Evolutionary conservation across 2,113 vertebrate species (phyloP).

Genomic region (Gymnocephalus cernua): DNA sequence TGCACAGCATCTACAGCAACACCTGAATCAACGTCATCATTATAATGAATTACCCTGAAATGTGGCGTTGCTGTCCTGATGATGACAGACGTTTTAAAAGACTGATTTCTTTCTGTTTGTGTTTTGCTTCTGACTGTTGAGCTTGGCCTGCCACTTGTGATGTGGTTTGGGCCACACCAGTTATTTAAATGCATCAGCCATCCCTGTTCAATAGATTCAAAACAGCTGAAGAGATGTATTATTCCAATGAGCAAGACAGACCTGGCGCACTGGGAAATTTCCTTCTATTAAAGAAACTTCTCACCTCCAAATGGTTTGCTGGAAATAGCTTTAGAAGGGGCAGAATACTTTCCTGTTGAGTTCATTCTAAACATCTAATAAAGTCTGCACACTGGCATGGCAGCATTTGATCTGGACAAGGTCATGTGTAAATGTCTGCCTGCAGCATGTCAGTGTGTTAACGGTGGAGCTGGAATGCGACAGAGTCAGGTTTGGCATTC

Average conservation of each 20-base stretch:
- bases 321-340: slow-evolving; percentile 68
- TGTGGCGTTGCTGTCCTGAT: background rate
- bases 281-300: slow-evolving; percentile 68
- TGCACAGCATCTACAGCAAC: slow-evolving; percentile 35
- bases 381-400: slow-evolving; percentile 54
- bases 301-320: slow-evolving; percentile 65
- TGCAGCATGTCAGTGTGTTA: slow-evolving; percentile 37
- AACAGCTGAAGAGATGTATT: slow-evolving; percentile 62
- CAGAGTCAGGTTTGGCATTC: slow-evolving; percentile 30
- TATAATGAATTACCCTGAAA: slow-evolving; percentile 26
- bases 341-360: slow-evolving; percentile 82
- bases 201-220: slow-evolving; percentile 48
- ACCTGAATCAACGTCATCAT: slow-evolving; percentile 55
- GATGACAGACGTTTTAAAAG: slow-evolving; percentile 29
- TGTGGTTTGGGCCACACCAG: slow-evolving; percentile 49
- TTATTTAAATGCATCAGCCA: slow-evolving; percentile 47
- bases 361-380: slow-evolving; percentile 69
- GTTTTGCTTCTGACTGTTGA: slow-evolving; percentile 34
- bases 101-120: slow-evolving; percentile 47
- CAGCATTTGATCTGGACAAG: slow-evolving; percentile 56
- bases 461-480: slow-evolving; percentile 53
- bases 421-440: slow-evolving; percentile 68
- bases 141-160: slow-evolving; percentile 51
- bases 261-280: slow-evolving; percentile 56
- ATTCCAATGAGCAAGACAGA: slow-evolving; percentile 68